Evolutionary conservation across 2,888 invertebrate species (phyloP).

Genomic region (Eremobia ochroleuca): DNA sequence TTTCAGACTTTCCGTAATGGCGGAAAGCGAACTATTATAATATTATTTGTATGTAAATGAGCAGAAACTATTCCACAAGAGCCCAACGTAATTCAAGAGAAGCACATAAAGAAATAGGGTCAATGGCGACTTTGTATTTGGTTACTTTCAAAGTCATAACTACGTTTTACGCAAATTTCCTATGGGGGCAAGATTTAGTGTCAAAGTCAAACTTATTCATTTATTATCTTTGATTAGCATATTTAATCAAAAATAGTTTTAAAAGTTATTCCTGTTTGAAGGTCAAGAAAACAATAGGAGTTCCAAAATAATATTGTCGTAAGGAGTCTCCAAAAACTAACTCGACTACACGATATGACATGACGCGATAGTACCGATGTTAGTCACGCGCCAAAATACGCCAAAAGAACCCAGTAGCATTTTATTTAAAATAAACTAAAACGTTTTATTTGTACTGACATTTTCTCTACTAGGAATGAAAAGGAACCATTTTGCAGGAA

Average conservation of each 20-base stretch:
- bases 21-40: slow-evolving; percentile 27
- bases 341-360: too few relatives aligned
- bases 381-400: not conserved
- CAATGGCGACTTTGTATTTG: slow-evolving; percentile 19
- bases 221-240: not conserved
- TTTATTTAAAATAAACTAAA: not conserved
- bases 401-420: not conserved
- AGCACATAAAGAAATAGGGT: slow-evolving; percentile 39
- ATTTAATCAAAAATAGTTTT: slow-evolving; percentile 8
- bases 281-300: not conserved
- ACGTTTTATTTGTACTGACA: not conserved
- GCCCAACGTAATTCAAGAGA: slow-evolving; percentile 3
- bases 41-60: slow-evolving; percentile 53
- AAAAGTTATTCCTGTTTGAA: not conserved
- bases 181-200: not conserved
- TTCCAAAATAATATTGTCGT: not conserved
- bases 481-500: not conserved
- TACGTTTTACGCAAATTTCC: not conserved
- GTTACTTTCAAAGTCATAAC: slow-evolving; percentile 31
- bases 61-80: slow-evolving; percentile 12
- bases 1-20: not conserved
- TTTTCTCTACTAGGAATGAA: not conserved
- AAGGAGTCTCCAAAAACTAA: not conserved
- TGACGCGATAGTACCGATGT: not conserved
- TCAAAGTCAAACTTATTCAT: slow-evolving; percentile 24